phyloP scores from a whole-genome alignment of 2,113 vertebrate species.

The Labeo catla region DNA sequence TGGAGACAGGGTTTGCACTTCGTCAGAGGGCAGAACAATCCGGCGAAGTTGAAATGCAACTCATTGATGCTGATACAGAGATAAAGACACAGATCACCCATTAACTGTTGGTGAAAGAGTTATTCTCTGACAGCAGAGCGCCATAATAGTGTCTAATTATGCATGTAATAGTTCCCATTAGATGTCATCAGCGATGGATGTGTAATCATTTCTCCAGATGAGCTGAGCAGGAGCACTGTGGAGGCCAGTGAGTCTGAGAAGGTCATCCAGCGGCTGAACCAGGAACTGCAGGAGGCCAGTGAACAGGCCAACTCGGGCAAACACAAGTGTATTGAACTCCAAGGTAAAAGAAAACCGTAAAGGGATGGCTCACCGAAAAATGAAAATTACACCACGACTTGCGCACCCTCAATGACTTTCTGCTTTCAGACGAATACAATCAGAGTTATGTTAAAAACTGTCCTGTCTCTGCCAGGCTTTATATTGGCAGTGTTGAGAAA shows the following conservation, averaged over 20 bases:
- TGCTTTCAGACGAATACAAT: too few relatives aligned
- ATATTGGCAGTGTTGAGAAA: too few relatives aligned
- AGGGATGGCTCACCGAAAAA: neutral
- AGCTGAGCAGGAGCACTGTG: slow-evolving; percentile 84
- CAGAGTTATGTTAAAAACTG: too few relatives aligned
- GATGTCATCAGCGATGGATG: neutral
- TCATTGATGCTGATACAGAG: neutral
- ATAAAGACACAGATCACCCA: neutral
- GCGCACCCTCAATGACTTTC: too few relatives aligned
- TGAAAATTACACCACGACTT: too few relatives aligned
- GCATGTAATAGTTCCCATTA: slow-evolving; percentile 23
- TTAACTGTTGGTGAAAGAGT: slow-evolving; percentile 24
- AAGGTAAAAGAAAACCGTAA: slow-evolving; percentile 82
- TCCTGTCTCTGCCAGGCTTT: too few relatives aligned
- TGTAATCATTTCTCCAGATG: slow-evolving; percentile 77
- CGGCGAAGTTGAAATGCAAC: slow-evolving; percentile 1
- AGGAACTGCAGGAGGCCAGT: slow-evolving; percentile 88
- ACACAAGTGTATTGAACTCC: slow-evolving; percentile 91
- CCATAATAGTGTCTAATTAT: slow-evolving; percentile 32
- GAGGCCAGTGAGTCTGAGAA: slow-evolving; percentile 87
- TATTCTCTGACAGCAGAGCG: neutral
- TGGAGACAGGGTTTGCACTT: slow-evolving; percentile 45
- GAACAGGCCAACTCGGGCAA: slow-evolving; percentile 88
- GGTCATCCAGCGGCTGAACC: slow-evolving; percentile 88
- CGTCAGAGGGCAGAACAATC: slow-evolving; percentile 29